Base-by-base conservation (phyloP, 2,888 invertebrate genomes). In the Phyllotreta striolata region DNA sequence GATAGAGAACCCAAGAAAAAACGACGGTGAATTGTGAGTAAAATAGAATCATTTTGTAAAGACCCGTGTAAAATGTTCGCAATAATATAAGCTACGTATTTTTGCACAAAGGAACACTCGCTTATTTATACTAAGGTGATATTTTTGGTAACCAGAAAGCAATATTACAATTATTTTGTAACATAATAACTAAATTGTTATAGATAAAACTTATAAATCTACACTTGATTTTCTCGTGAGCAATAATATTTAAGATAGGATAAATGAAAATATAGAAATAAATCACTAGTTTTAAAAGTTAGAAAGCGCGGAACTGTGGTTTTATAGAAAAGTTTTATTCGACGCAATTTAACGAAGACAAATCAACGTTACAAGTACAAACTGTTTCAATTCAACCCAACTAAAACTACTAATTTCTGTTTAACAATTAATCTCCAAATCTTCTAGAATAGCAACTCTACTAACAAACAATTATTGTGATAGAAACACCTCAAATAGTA, bases 71-170 rank as follows among this genome's bases (percentile, higher is more conserved):
- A 75, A 73, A 76, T 76, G 78, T 76, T 77, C 73, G 79, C 78
- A 79, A 78, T 78, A 80, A 75, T 65, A 74, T 77, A 59, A 24
- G 51, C 73, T 65, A 78, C 74, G 78, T 80, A 81, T 81, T 81
- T 80, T 80, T 80, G 79, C 80, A 80, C 80, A 76, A 72, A 24
- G 24, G 24, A 73, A 75, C 74, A 73, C 67, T 74, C 71, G 74
- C 73, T 76, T 77, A 68, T 74, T 75, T 72, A 70, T 70, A 67
- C 68, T 69, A 71, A 69, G 78, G 81, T 81, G 81, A 81, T 81
- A 81, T 81, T 81, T 80, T 81, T 80, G 77, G 80, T 79, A 80
- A 81, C 79, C 77, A 75, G 78, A 81, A 24, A 81, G 81, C 81
- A 81, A 81, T 81, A 81, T 76, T 66, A 73, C 70, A 74, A 70